phyloP scores from a whole-genome alignment of 2,888 invertebrate genomes.

The Cephus nigrinus region DNA sequence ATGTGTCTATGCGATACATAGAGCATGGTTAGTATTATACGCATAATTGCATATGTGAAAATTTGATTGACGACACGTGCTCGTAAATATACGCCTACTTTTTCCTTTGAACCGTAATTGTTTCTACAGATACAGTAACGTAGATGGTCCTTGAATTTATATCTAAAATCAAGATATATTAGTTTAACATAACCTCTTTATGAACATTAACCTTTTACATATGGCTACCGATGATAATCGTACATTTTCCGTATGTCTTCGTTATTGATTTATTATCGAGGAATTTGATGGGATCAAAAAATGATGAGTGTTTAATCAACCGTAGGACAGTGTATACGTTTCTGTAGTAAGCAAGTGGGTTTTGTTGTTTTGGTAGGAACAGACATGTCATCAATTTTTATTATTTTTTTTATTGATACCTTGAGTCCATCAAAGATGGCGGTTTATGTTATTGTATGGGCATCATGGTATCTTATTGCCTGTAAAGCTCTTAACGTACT shows the following conservation, averaged over 20 bases:
- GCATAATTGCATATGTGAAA: background rate
- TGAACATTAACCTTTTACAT: background rate
- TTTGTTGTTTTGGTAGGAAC: background rate
- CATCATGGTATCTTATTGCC: background rate
- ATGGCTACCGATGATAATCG: too few species aligned
- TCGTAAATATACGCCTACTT: background rate
- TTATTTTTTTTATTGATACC: background rate
- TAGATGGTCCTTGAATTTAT: background rate
- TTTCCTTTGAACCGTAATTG: background rate
- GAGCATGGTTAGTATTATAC: background rate
- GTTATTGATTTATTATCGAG: too few species aligned
- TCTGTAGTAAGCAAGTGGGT: background rate
- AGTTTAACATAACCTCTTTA: background rate
- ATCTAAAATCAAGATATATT: background rate
- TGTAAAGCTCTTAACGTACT: background rate
- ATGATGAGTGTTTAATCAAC: background rate
- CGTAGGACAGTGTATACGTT: background rate
- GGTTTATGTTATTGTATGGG: background rate
- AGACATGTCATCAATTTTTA: background rate
- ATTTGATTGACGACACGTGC: background rate
- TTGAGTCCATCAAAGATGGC: background rate
- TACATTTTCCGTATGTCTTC: too few species aligned
- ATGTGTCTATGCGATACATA: slow-evolving; percentile 3
- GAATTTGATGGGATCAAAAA: too few species aligned
- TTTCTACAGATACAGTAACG: background rate